Percentiles rank a stretch among this genome's conserved stretches.
Evolutionary conservation across 1,140 invertebrate genomes (phyloP).

Genomic region (Drosophila melanogaster): Release_6_plus_ISO1_MT NT_037436.4:20513501-20514000

Average conservation of each 20-base stretch:
- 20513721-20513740: conserved; percentile 51
- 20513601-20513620: conserved; percentile 76
- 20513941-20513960: conserved; percentile 51
- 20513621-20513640: conserved; percentile 26
- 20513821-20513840: conserved; percentile 53
- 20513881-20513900: conserved; percentile 64
- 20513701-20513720: conserved; percentile 42
- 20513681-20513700: conserved; percentile 64
- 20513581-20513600: conserved; percentile 82
- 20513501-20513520: conserved; percentile 84
- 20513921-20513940: conserved; percentile 68
- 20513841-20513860: conserved; percentile 73
- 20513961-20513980: conserved; percentile 64
- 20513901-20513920: conserved; percentile 69
- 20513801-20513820: conserved; percentile 47
- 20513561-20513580: conserved; percentile 86
- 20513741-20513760: conserved; percentile 70
- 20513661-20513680: conserved; percentile 30
- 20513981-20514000: conserved; percentile 20
- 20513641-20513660: conserved; percentile 55
- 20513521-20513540: conserved; percentile 51
- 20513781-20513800: conserved; percentile 46
- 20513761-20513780: conserved; percentile 65
- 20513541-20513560: conserved; percentile 74
- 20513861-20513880: conserved; percentile 55